These are phyloP conservation scores for Albula goreensis DNA, from an alignment of 2,113 vertebrate species.

Conservation along the genomic window DNA sequence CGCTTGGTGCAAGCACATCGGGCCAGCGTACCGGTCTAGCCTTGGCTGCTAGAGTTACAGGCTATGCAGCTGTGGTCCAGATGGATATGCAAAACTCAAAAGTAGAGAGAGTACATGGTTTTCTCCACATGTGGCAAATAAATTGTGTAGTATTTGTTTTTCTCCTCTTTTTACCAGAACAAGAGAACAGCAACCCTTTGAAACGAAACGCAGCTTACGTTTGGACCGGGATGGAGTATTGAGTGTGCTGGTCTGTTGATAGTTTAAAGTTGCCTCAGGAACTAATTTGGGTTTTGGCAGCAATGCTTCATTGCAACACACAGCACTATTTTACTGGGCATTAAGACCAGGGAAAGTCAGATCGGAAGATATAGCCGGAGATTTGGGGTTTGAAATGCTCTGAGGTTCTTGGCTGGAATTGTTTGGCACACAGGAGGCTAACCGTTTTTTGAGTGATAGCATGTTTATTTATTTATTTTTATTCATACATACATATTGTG, in stretches of 20 bases:
- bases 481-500: background rate
- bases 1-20: background rate
- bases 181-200: background rate
- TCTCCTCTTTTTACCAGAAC: background rate
- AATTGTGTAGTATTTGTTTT: slow-evolving; percentile 25
- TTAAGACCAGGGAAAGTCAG: background rate
- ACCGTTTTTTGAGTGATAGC: background rate
- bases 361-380: background rate
- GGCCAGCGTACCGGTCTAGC: background rate
- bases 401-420: background rate
- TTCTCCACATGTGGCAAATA: slow-evolving; percentile 24
- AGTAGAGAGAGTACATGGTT: slow-evolving; percentile 20
- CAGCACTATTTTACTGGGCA: slow-evolving; percentile 5
- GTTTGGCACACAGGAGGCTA: no score
- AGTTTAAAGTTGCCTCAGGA: slow-evolving; percentile 10
- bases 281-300: slow-evolving; percentile 19
- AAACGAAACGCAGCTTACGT: slow-evolving; percentile 12
- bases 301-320: slow-evolving; percentile 22
- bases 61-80: slow-evolving; percentile 40
- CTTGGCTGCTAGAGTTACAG: background rate
- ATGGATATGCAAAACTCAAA: slow-evolving; percentile 20
- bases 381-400: background rate
- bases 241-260: slow-evolving; percentile 1
- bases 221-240: background rate
- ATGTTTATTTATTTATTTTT: background rate